A percentile compares a stretch with the other conserved stretches of the same genome.
Conservation (phyloP, 2,797 vertebrate species). For the Notolabrus celidotus region DNA sequence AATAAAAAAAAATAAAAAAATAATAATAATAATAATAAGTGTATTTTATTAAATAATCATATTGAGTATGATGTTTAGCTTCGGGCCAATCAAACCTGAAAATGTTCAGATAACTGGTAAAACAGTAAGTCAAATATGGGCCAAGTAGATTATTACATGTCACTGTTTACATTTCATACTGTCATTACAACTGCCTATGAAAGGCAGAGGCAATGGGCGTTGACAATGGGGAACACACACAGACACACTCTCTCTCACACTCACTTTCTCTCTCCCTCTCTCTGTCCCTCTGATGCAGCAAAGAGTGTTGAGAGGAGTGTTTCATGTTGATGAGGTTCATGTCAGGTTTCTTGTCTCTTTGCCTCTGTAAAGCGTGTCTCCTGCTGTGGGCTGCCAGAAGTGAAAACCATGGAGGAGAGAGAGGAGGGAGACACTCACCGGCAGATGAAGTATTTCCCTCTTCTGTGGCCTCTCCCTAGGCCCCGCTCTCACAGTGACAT, state of each 20-base stretch:
- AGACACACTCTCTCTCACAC: not conserved
- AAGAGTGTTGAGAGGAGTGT: conserved; percentile 22
- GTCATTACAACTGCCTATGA: not conserved
- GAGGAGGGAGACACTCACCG: conserved; percentile 54
- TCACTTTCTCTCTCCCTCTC: not conserved
- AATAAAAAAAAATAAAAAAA: too few relatives aligned
- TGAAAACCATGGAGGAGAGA: conserved; percentile 60
- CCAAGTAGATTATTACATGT: not conserved
- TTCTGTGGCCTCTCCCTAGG: conserved; percentile 66
- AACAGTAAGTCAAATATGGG: conserved; percentile 5
- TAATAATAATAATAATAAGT: too few relatives aligned
- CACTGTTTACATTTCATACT: conserved; percentile 16
- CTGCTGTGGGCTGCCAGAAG: conserved; percentile 23
- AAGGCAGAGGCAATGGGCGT: conserved; percentile 24
- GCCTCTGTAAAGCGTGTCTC: not conserved
- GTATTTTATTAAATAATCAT: too few relatives aligned
- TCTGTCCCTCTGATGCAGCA: not conserved
- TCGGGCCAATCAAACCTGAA: too few relatives aligned
- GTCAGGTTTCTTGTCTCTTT: not conserved
- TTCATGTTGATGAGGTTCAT: not conserved
- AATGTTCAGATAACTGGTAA: conserved; percentile 28
- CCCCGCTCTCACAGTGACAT: conserved; percentile 81
- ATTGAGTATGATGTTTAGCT: too few relatives aligned
- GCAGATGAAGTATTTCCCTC: conserved; percentile 61
- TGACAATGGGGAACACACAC: conserved; percentile 17